Base-by-base conservation (phyloP, 1,140 invertebrate genomes). In the Aphis craccivora region DNA sequence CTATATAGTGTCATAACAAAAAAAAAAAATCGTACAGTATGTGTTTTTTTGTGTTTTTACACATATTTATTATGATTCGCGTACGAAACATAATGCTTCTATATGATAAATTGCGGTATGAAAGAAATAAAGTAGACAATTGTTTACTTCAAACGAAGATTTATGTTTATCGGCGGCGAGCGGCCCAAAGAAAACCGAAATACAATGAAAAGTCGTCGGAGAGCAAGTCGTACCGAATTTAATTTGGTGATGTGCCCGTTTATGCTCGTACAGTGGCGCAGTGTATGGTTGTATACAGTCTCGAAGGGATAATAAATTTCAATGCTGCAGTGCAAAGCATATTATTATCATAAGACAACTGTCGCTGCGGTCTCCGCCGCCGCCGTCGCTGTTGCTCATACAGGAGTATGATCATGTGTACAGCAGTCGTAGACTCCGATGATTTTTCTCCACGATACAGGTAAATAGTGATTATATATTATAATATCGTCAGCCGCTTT, bases 291-390 rank as follows among this genome's bases (percentile, higher is more conserved):
- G 35, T 55, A 25, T 8, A 37, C 25, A 25, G 48, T 90, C 89
- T 60, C 89, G 22, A 43, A 67, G 89, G 89, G 89, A 90, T 90
- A 90, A 90, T 90, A 90, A 37, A 90, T 90, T 90, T 67, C 55
- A 90, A 53, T 25, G 89, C 2, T 60, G 53, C n/a, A 60, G 0
- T 37, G n/a, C n/a, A 22, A 37, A 90, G 22, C 55, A 25, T 90
- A 90, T 40, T 22, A 90, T 40, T 22, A 40, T 53, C 30, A 60
- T 90, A 60, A 55, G 89, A 22, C 22, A 45, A 89, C 87, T 89
- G 23, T 51, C 30, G 60, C 14, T 45, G 87, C 0, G 37, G 45
- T 90, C n/a, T 90, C 25, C 35, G 8, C 35, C 51, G 45, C 9
- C 87, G 48, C 25, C n/a, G 48, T 37, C 87, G 48, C 25, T 30